Conservation (phyloP, 2,797 vertebrate genomes). For the Coregonus ussuriensis region DNA sequence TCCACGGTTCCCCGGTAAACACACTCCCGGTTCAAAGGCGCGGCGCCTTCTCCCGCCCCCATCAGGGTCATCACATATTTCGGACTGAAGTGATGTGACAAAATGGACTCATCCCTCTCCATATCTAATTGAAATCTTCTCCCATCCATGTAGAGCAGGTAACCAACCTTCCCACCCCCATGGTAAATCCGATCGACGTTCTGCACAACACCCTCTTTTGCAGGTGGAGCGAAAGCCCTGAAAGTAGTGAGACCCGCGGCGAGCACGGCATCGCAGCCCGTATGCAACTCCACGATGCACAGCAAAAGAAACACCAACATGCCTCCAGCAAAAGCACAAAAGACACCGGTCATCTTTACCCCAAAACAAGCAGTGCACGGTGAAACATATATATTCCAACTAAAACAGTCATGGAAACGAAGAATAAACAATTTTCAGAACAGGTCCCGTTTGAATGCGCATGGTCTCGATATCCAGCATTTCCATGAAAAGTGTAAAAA, state of each 20-base stretch:
- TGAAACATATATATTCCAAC: constrained; percentile 51
- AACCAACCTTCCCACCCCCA: constrained; percentile 89
- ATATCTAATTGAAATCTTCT: constrained; percentile 89
- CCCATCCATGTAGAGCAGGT: constrained; percentile 85
- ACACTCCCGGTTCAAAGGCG: constrained; percentile 74
- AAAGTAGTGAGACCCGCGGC: constrained; percentile 47
- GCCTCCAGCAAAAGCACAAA: constrained; percentile 43
- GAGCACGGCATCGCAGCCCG: constrained; percentile 36
- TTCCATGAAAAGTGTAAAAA: constrained; percentile 38
- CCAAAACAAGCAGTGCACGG: constrained; percentile 27
- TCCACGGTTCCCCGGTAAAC: constrained; percentile 90
- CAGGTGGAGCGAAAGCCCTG: constrained; percentile 69
- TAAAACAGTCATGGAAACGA: constrained; percentile 41
- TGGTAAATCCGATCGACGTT: constrained; percentile 88
- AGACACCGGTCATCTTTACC: constrained; percentile 58
- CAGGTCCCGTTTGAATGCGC: constrained; percentile 56
- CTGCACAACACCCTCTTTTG: constrained; percentile 80
- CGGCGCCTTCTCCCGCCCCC: constrained; percentile 40
- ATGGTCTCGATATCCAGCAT: constrained; percentile 62
- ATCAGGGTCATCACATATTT: constrained; percentile 62
- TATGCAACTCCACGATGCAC: constrained; percentile 55
- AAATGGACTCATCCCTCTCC: constrained; percentile 83
- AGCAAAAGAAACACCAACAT: constrained; percentile 65
- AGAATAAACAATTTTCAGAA: constrained; percentile 49
- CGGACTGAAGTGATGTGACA: constrained; percentile 71